phyloP scores from a whole-genome alignment of 2,113 vertebrate genomes.

The Microtus oregoni region DNA sequence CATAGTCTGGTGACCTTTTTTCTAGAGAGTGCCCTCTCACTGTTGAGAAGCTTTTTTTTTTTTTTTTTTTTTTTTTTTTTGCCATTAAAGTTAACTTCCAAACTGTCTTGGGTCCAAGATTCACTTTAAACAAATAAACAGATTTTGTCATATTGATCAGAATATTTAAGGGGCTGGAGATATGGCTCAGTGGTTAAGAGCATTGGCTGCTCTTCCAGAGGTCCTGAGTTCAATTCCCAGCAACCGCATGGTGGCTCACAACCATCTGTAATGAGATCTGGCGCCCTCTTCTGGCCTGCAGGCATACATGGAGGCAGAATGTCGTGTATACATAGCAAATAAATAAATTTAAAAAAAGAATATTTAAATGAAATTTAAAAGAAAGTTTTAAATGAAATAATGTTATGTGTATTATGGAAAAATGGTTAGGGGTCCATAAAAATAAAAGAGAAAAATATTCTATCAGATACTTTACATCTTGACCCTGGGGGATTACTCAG shows the following conservation, averaged over 20 bases:
- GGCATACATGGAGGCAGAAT: too few relatives aligned
- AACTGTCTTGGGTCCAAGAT: neutral
- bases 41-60: neutral
- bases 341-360: too few relatives aligned
- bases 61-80: neutral
- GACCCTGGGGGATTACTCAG: neutral
- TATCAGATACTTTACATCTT: neutral
- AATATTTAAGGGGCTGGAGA: neutral
- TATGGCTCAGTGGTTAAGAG: too few relatives aligned
- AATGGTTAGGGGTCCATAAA: neutral
- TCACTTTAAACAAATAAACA: neutral
- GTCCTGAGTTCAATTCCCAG: too few relatives aligned
- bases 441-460: neutral
- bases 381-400: neutral
- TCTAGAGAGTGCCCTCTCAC: neutral
- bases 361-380: neutral
- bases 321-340: too few relatives aligned
- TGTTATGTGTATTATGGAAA: neutral
- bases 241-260: too few relatives aligned
- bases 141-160: neutral
- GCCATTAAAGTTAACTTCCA: neutral
- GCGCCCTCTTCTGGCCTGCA: too few relatives aligned
- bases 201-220: too few relatives aligned
- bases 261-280: too few relatives aligned
- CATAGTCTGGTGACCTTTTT: neutral